These are phyloP conservation scores for Hedychridium roseum DNA, from an alignment of 2,888 invertebrate genomes.

Conservation along the genomic window DNA sequence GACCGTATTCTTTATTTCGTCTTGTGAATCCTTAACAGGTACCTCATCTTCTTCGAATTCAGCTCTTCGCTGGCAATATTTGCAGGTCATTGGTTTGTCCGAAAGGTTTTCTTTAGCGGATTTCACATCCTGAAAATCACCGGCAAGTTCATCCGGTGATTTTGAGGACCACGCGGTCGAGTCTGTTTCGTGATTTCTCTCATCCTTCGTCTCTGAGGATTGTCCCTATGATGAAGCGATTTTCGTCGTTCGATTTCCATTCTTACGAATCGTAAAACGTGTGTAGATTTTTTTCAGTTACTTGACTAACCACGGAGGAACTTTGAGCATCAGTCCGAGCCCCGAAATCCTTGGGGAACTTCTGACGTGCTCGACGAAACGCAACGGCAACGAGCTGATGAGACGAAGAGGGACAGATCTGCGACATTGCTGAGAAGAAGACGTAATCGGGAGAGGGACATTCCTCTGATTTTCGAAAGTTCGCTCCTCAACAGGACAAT, in stretches of 20 bases:
- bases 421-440: constrained; percentile 32
- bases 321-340: background rate
- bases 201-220: background rate
- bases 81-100: constrained; percentile 27
- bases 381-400: constrained; percentile 52
- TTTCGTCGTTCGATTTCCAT: no score
- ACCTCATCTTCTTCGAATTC: constrained; percentile 8
- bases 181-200: background rate
- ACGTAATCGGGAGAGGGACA: no score
- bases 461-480: constrained; percentile 19
- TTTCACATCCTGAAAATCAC: background rate
- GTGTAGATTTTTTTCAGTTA: no score
- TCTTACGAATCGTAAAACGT: no score
- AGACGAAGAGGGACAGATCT: constrained; percentile 43
- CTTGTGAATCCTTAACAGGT: constrained; percentile 6
- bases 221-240: no score
- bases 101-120: background rate
- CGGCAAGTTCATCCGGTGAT: no score
- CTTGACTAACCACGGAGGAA: background rate
- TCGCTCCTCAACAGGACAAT: constrained; percentile 11
- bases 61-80: constrained; percentile 28
- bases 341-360: constrained; percentile 53
- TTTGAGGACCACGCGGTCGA: no score
- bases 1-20: constrained; percentile 25
- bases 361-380: constrained; percentile 52